Evolutionary conservation across 2,113 vertebrate species (phyloP), one percentile per base, ranked within the genome.

Genomic region (Oncorhynchus keta): DNA sequence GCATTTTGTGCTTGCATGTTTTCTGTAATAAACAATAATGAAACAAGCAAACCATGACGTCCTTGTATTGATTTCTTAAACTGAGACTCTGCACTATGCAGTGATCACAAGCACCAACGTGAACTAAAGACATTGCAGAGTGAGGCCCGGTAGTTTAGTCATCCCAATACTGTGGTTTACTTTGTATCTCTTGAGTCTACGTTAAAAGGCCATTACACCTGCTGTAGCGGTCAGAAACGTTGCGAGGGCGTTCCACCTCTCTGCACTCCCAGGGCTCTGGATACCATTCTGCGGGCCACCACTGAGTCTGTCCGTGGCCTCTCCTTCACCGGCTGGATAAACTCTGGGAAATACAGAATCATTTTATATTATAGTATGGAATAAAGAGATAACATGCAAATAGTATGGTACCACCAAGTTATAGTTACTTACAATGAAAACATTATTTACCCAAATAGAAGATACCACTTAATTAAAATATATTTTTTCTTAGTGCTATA

Each of bases 241-340:
- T 77, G 82, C n/a, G 66, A 76, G 66, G 83, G 76, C 11, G 13
- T 3, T 45, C 39, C 39, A 45, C 9, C 39, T 22, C 89, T 90
- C 68, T 86, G 93, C 81, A 97, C 83, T 0, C 97, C 97, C 83
- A 99, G 81, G 0, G 96, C 97, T 80, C 92, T 91, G 83, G 92
- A 93, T 88, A 99, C 95, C 91, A 99, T 93, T 83, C 97, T 90
- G 77, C 90, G 88, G 1, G 97, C 97, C 71, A 98, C 97, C 0
- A 86, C 95, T 0, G 93, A 74, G 80, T 97, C 95, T 0, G 96
- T 97, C 85, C 92, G 94, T 0, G 97, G 97, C 28, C 97, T 91
- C 24, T 95, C 95, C 68, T 95, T 98, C 0, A 91, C 91, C 0
- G 96, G 93, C 48, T 94, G 94, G 14, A 97, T 91, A 30, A 96